Evolutionary conservation across 2,888 invertebrate genomes (phyloP), one percentile per base, ranked within the genome.

Genomic region (Euzetes globulus): DNA sequence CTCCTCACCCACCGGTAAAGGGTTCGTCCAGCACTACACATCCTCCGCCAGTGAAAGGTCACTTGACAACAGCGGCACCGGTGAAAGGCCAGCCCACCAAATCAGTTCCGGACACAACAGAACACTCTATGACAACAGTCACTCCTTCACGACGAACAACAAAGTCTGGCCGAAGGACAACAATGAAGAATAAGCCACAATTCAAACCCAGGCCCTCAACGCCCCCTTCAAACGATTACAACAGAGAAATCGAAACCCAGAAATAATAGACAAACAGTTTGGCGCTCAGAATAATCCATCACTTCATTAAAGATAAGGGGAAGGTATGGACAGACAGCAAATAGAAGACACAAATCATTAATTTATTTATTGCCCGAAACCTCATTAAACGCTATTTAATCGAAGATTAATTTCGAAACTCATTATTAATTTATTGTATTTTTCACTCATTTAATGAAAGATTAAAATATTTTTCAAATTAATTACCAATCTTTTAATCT

Each of bases 181-280:
- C 33, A 19, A 15, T 19, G 6, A 65, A 65, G 19, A 33, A 13
- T 3, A 65, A 65, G 11, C 63, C 63, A 11, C 37, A 37, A 37
- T 65, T 65, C 63, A 65, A 37, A 65, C 63, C 63, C 19, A 6
- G 63, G 19, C 63, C 63, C 1, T 65, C 63, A 19, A 9, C 63
- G 1, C 63, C 63, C 2, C 7, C 60, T 0, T 65, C 63, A 1
- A 19, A n/a, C 33, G 63, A 65, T 19, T 33, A 41, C 9, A 37
- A 41, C 9, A 37, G 22, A 19, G 52, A 19, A 9, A 19, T 65
- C 7, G 19, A 4, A 13, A 15, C 11, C 13, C 17, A 65, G 19
- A 65, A 65, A 65, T 29, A 65, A 37, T 65, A 33, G 19, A 52
- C 13, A 2, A 50, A 52, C 22, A 52, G 22, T 63, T n/a, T 52